Evolutionary conservation across 1,140 invertebrate genomes (phyloP), one percentile per base, ranked within the genome.

Genomic region (Drosophila saltans): DNA sequence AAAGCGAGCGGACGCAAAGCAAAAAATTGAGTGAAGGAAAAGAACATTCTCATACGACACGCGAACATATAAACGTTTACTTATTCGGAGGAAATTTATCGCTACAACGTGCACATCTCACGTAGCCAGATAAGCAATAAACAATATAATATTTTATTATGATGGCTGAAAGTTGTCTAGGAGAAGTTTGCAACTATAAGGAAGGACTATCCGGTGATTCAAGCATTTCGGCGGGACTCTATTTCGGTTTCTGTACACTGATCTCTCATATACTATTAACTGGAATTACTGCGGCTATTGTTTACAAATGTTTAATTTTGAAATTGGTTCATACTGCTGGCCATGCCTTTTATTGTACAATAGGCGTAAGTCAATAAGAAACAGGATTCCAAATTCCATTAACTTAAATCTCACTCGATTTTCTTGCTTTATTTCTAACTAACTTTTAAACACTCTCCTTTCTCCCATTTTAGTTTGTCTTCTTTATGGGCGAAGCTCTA

Each of bases 261-360:
- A 69, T 88, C 36, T 89, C 78, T 2, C 84, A 89, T 45, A 9
- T 84, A 9, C 58, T 89, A 5, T 56, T 89, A 7, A 62, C 74
- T n/a, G 85, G 84, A 7, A 89, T 91, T 16, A 90, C 90, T 0
- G 36, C 39, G 3, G 75, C 71, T 21, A 65, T 91, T 8, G 80
- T 80, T 6, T 76, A 69, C 24, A 91, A 89, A 63, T 91, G 90
- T 59, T 60, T 88, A 2, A 56, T 84, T n/a, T 58, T 91, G 7
- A 82, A 89, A 24, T 75, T 91, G 75, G 76, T 76, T 4, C 91
- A 91, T 56, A 91, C 90, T 0, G 90, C 90, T 0, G 74, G 78
- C 33, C 90, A 91, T 64, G 90, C 90, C 2, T 91, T 89, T 58
- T 88, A 91, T 28, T 91, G 90, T n/a, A 91, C 90, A n/a, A 67